Conservation (phyloP, 37 sponge, comb jelly and placozoan species). For the Halichondria panicea region DNA sequence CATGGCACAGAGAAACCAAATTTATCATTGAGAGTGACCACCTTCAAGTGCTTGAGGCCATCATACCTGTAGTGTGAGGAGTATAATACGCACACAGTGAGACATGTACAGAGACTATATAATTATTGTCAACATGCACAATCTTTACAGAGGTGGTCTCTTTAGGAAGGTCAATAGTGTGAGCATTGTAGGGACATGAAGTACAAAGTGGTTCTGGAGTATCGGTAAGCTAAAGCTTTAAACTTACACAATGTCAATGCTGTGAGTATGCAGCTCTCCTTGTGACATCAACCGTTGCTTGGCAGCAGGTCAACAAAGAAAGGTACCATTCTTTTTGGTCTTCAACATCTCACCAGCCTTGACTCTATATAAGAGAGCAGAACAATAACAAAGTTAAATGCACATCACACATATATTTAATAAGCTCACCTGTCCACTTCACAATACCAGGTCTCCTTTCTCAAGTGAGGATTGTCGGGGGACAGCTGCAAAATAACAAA, state of each 20-base stretch:
- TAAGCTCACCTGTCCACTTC: conserved; percentile 42
- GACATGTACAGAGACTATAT: not conserved
- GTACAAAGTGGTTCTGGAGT: too few species aligned
- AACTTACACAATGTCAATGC: conserved; percentile 61
- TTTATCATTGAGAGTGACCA: conserved; percentile 35
- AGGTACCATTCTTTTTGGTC: too few species aligned
- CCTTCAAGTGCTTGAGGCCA: conserved; percentile 54
- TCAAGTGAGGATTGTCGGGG: conserved; percentile 18
- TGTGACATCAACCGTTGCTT: not conserved
- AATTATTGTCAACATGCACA: too few species aligned
- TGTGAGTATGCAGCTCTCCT: conserved; percentile 46
- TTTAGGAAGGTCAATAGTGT: too few species aligned
- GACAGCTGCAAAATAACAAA: not conserved
- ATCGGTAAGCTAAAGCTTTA: too few species aligned
- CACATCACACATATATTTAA: not conserved
- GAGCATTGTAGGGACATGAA: conserved; percentile 17
- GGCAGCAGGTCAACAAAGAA: conserved; percentile 39
- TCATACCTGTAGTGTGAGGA: conserved; percentile 47
- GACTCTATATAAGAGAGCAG: conserved; percentile 4
- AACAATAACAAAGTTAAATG: too few species aligned
- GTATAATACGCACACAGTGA: too few species aligned
- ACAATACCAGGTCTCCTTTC: conserved; percentile 26
- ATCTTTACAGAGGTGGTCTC: too few species aligned
- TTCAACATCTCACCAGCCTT: conserved; percentile 17
- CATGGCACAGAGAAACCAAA: conserved; percentile 53